Base-by-base conservation (phyloP, 1,140 invertebrate species). In the Palaemon carinicauda region DNA sequence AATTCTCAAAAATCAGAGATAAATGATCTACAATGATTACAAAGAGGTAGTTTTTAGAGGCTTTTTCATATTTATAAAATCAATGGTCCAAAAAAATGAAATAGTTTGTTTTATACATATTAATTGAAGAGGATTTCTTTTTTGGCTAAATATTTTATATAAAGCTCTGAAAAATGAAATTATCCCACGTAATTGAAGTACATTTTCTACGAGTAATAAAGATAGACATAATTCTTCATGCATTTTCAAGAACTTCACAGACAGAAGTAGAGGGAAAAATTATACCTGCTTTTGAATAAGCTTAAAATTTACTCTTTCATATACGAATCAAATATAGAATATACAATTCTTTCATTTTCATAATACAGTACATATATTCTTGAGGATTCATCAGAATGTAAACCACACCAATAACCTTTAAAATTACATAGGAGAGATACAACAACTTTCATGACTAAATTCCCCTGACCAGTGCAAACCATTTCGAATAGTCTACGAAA, bases 371-470 rank as follows among this genome's bases (percentile, higher is more conserved):
- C n/a, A n/a, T n/a, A n/a, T n/a, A 9, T 21, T 50, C 33, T 75
- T 50, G 33, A 51, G 12, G 24, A 75, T n/a, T 10, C 27, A 50
- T 0, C 41, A 50, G 51, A 75, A 50, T 75, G 14, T 50, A 75
- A 75, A 51, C 73, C 73, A 75, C 24, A 75, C 31, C 73, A 75
- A 75, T 50, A 75, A 33, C n/a, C 21, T n/a, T 50, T 75, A 12
- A n/a, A 17, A 24, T 50, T 75, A 10, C 4, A 9, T 7, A 21
- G 10, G 41, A 50, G 41, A 50, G 19, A 75, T 50, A 51, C 12
- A 15, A 14, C 3, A 75, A 75, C 73, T 50, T 14, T 75, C 19
- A 33, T 50, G 41, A 51, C 14, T 19, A 14, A 21, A 27, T 24
- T 50, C 5, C 41, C 1, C 41, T 60, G 56, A 60, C 24, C 19